A percentile compares a stretch with the other conserved stretches of the same genome.
Conservation (phyloP, 2,888 invertebrate genomes). For the Metellina segmentata region DNA sequence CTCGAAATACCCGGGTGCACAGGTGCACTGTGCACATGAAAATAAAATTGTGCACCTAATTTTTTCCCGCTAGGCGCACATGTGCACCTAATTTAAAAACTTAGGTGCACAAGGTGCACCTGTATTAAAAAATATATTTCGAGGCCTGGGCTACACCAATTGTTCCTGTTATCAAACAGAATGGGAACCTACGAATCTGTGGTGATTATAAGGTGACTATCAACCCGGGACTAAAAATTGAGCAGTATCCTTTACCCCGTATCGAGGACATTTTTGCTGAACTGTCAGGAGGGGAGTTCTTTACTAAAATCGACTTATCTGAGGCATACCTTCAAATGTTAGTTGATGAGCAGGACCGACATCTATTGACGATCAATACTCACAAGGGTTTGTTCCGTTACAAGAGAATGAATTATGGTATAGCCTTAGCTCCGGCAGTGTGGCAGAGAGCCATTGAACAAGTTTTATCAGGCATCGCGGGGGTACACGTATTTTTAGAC, state of each 20-base stretch:
- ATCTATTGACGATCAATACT: conserved; percentile 80
- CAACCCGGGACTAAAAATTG: conserved; percentile 78
- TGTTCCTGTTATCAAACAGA: conserved; percentile 56
- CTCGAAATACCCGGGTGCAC: too few relatives aligned
- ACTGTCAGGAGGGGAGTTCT: conserved; percentile 78
- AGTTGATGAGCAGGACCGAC: conserved; percentile 79
- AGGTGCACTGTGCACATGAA: too few relatives aligned
- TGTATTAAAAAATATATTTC: too few relatives aligned
- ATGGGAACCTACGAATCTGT: conserved; percentile 78
- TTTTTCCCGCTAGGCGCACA: too few relatives aligned
- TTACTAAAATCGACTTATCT: conserved; percentile 79
- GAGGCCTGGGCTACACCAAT: conserved; percentile 57
- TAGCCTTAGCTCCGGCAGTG: conserved; percentile 78
- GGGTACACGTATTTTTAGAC: too few relatives aligned
- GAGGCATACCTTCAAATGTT: conserved; percentile 80
- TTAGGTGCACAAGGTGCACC: too few relatives aligned
- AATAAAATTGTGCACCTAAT: too few relatives aligned
- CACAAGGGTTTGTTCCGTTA: conserved; percentile 80
- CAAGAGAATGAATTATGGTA: conserved; percentile 79
- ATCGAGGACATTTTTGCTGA: conserved; percentile 79
- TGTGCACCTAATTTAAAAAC: too few relatives aligned
- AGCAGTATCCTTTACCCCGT: conserved; percentile 79
- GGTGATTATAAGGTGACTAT: conserved; percentile 79
- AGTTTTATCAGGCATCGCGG: too few relatives aligned
- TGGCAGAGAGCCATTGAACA: too few relatives aligned